phyloP scores from a whole-genome alignment of 2,797 vertebrate species.

The Cheirogaleus major region DNA sequence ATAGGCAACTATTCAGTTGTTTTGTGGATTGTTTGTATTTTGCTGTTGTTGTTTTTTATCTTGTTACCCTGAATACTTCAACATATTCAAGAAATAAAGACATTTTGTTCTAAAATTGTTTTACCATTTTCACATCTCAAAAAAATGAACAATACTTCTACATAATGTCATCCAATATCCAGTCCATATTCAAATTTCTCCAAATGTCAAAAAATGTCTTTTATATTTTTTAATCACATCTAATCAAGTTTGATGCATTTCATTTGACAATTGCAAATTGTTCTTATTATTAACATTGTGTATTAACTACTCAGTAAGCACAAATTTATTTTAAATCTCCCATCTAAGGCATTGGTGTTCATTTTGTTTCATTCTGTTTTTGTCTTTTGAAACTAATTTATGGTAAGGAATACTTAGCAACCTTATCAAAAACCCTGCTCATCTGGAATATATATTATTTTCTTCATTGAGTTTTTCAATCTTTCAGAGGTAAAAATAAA shows the following conservation, averaged over 20 bases:
- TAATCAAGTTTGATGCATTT: neutral
- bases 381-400: neutral
- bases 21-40: neutral
- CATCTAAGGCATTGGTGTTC: neutral
- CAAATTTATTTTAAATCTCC: neutral
- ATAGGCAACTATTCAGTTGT: neutral
- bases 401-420: neutral
- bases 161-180: neutral
- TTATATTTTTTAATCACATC: neutral
- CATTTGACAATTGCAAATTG: neutral
- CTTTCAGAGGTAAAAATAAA: neutral
- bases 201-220: neutral
- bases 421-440: neutral
- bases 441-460: neutral
- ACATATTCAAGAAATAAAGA: neutral
- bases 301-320: neutral
- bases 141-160: neutral
- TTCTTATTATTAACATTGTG: neutral
- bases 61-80: neutral
- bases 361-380: neutral
- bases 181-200: neutral
- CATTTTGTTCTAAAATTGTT: neutral
- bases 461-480: neutral
- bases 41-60: neutral
- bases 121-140: neutral